These are phyloP conservation scores for Lepidochitona cinerea DNA, from an alignment of 2,888 invertebrate species.

Conservation along the genomic window DNA sequence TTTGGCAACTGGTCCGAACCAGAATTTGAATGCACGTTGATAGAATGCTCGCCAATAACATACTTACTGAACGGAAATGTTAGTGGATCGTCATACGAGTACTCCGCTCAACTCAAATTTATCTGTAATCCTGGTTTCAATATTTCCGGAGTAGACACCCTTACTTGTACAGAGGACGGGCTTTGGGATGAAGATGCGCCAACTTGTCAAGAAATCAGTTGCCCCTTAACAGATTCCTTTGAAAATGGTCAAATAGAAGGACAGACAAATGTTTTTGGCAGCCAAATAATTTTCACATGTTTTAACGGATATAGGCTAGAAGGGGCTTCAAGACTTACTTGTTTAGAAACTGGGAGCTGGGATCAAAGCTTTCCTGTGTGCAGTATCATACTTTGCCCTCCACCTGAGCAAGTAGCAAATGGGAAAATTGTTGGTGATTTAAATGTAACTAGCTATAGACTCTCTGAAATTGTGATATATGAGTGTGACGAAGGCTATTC, in stretches of 20 bases:
- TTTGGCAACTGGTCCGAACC: constrained; percentile 38
- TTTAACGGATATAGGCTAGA: constrained; percentile 50
- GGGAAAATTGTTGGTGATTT: neutral
- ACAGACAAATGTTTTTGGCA: constrained; percentile 8
- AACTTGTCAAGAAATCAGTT: neutral
- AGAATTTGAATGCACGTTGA: neutral
- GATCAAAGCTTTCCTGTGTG: constrained; percentile 51
- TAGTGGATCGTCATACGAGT: neutral
- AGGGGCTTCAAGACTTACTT: constrained; percentile 43
- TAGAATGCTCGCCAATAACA: neutral
- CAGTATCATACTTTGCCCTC: constrained; percentile 48
- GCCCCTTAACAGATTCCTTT: constrained; percentile 11
- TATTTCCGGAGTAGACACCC: neutral
- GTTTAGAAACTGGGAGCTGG: constrained; percentile 60
- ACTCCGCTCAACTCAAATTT: neutral
- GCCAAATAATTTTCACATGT: constrained; percentile 49
- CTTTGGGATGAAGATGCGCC: neutral
- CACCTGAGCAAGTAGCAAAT: neutral
- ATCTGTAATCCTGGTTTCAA: constrained; percentile 22
- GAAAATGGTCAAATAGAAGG: constrained; percentile 19
- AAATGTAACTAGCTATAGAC: neutral
- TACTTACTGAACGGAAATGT: neutral
- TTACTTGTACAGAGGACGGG: neutral
- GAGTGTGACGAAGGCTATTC: constrained; percentile 51
- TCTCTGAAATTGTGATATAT: constrained; percentile 41